Evolutionary conservation across 2,113 vertebrate species (phyloP).

Genomic region (Oncorhynchus nerka): DNA sequence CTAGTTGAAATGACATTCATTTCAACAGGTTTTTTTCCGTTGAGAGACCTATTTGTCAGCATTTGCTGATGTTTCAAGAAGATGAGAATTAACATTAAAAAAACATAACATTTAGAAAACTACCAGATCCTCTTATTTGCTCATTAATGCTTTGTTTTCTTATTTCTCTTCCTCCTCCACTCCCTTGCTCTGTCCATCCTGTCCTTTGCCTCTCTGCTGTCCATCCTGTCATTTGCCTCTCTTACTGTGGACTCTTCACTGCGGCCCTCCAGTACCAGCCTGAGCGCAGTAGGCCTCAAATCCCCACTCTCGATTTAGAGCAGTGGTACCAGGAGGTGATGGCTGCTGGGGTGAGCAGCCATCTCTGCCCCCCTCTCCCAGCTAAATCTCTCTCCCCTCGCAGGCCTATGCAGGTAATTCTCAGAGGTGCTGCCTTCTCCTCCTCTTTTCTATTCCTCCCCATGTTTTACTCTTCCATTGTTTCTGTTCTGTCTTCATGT

Average conservation of each 20-base stretch:
- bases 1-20: no score
- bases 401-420: conserved; percentile 67
- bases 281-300: conserved; percentile 63
- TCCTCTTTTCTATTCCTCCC: conserved; percentile 14
- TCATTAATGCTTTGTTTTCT: conserved; percentile 28
- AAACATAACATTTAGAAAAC: background rate
- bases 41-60: no score
- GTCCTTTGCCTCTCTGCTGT: background rate
- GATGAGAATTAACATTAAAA: background rate
- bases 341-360: conserved; percentile 62
- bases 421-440: conserved; percentile 24
- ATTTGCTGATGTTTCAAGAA: no score
- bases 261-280: conserved; percentile 65
- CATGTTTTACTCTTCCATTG: background rate
- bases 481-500: conserved; percentile 26
- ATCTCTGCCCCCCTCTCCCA: conserved; percentile 70
- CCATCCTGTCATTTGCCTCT: background rate
- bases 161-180: background rate
- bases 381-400: conserved; percentile 61
- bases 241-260: conserved; percentile 14
- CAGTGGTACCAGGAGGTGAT: conserved; percentile 82
- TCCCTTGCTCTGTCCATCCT: background rate
- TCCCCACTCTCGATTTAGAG: conserved; percentile 78
- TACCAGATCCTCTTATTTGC: background rate
- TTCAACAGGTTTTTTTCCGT: no score